Percentiles rank a stretch among this genome's conserved stretches.
phyloP scores from a whole-genome alignment of 2,888 invertebrate genomes.

The Amphimallon solstitiale region DNA sequence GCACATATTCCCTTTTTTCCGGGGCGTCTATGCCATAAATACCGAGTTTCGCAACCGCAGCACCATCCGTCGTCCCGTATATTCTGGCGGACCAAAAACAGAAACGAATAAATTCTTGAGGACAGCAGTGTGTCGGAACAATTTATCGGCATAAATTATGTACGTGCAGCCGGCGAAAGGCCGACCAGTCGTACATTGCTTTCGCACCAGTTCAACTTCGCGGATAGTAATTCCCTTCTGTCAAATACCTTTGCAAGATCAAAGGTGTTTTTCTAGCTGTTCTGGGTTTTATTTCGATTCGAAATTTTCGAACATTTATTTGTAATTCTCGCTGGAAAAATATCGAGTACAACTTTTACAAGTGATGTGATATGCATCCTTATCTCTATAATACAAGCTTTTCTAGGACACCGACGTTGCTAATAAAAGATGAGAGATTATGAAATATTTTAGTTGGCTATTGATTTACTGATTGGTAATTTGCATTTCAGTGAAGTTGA shows the following conservation, averaged over 20 bases:
- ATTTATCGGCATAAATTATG: slow-evolving; percentile 32
- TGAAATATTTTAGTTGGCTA: no score
- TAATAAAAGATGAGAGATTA: no score
- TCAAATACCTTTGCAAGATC: background rate
- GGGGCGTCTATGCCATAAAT: slow-evolving; percentile 8
- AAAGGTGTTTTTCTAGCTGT: background rate
- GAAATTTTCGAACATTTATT: background rate
- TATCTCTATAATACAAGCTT: no score
- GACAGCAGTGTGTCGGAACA: slow-evolving; percentile 1
- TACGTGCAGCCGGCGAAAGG: slow-evolving; percentile 12
- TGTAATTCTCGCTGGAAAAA: slow-evolving; percentile 9
- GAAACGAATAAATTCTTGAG: slow-evolving; percentile 24
- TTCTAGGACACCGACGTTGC: no score
- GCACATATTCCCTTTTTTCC: background rate
- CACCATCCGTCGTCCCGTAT: slow-evolving; percentile 3
- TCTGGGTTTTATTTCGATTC: background rate
- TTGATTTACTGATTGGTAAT: no score
- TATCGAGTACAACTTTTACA: background rate
- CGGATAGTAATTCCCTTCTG: slow-evolving; percentile 5
- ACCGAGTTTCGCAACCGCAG: slow-evolving; percentile 18
- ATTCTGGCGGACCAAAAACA: background rate
- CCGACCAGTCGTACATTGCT: background rate
- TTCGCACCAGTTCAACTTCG: background rate
- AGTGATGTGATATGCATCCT: background rate
- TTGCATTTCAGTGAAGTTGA: no score